Base-by-base conservation (phyloP, 2,888 invertebrate genomes). In the Dicyrtomina minuta region DNA sequence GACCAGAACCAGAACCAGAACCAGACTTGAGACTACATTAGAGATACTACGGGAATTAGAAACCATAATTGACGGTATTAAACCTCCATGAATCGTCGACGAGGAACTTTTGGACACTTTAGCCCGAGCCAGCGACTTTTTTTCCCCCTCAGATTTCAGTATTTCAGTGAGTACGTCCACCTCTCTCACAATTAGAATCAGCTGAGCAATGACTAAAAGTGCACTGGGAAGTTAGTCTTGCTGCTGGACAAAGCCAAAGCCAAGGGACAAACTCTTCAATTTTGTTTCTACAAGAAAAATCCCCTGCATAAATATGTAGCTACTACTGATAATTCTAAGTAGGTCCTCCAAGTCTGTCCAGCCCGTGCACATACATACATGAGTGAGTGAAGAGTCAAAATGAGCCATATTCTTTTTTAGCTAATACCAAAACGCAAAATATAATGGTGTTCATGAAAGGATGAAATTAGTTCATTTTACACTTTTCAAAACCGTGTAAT, bases 1-100 rank as follows among this genome's bases (percentile, higher is more conserved):
- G n/a, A n/a, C n/a, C n/a, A n/a, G n/a, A n/a, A n/a, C n/a, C n/a
- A n/a, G n/a, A n/a, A n/a, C n/a, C n/a, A n/a, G n/a, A n/a, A n/a
- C n/a, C n/a, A n/a, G n/a, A n/a, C 39, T 15, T 58, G 26, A 39
- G 39, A 58, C 39, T 58, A 58, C 68, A 68, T 68, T 68, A n/a
- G n/a, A n/a, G n/a, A n/a, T n/a, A n/a, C n/a, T n/a, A 68, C 53
- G 24, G 27, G 68, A 68, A 68, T 68, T 68, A 68, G 62, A 62
- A 43, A n/a, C 56, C 56, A 64, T 68, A 68, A 68, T 68, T 68
- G 68, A 55, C 15, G 27, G 56, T 55, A 68, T 68, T 62, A 62
- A 68, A 64, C 68, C 64, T 68, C 56, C 68, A 68, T 68, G 51
- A 33, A 46, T 33, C 33, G 33, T 5, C 4, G 22, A 61, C 27